phyloP scores from a whole-genome alignment of 2,113 vertebrate genomes.

The Brachypteracias leptosomus region DNA sequence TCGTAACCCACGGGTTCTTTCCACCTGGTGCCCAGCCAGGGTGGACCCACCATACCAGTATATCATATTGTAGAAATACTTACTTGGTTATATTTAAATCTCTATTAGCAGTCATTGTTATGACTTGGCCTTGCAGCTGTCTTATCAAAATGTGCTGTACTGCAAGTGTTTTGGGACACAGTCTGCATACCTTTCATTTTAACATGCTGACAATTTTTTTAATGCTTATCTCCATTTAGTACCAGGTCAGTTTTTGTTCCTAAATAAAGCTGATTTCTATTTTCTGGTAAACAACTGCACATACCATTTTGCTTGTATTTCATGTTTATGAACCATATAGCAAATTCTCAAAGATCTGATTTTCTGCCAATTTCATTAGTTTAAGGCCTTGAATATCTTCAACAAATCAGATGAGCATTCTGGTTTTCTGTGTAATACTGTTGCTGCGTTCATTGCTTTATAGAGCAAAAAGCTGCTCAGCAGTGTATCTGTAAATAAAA shows the following conservation, averaged over 20 bases:
- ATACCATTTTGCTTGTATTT: not conserved
- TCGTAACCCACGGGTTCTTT: no score
- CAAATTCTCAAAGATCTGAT: not conserved
- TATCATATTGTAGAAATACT: not conserved
- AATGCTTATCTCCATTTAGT: not conserved
- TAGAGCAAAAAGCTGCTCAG: not conserved
- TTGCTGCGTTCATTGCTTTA: not conserved
- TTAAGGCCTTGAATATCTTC: not conserved
- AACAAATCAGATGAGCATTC: not conserved
- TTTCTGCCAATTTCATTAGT: not conserved
- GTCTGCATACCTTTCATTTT: not conserved
- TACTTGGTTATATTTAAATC: not conserved
- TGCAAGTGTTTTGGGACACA: not conserved
- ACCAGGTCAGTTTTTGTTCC: not conserved
- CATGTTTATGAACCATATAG: not conserved
- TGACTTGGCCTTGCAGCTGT: not conserved
- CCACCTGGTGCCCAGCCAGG: no score
- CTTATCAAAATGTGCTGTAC: not conserved
- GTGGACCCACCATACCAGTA: no score
- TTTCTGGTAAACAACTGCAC: not conserved
- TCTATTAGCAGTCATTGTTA: not conserved
- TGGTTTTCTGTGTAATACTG: not conserved
- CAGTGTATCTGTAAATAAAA: not conserved
- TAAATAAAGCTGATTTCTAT: not conserved
- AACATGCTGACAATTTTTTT: not conserved